Base-by-base conservation (phyloP, 2,797 vertebrate species). In the Lophius americanus region DNA sequence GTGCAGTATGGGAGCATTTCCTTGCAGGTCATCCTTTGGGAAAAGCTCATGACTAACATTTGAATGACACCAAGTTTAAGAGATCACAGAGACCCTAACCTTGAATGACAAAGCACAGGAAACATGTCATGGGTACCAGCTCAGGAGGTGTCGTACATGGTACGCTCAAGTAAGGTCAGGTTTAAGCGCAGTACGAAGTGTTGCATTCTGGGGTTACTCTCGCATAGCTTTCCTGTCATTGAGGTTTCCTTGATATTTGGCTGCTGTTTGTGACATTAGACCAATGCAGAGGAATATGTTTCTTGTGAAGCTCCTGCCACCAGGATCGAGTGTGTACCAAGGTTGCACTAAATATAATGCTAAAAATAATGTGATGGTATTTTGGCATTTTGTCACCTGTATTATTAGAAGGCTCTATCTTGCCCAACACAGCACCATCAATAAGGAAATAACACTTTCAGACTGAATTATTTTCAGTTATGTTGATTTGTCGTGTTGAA, bases 281-380 rank as follows among this genome's bases (percentile, higher is more conserved):
- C 70, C 69, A 60, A 75, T 56, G 68, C 51, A 60, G 80, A 55
- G 70, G 77, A 85, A 72, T 77, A 77, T 79, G 79, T 78, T 84
- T 82, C 88, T 91, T 87, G 82, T 88, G 87, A 88, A 90, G 82
- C 79, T 56, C 50, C 32, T 70, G 67, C 62, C 43, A 33, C 3
- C 6, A 60, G 83, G 85, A 85, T 77, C 87, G 83, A 85, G 85
- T 84, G 82, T 89, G 84, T 60, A 79, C 81, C 89, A 88, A 88
- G 88, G 83, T 90, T 88, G 70, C 77, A 89, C 89, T 89, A 79
- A 60, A 74, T 65, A 76, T 89, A 79, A 87, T 89, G 72, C 85
- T 92, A 90, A 91, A 91, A 92, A 92, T 92, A 92, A 89, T 12
- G 83, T 89, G 89, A 88, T 85, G 79, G 79, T 88, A 91, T 92